Percentiles rank a stretch among this genome's conserved stretches.
These are phyloP conservation scores for Pangasius larnaudii DNA, from an alignment of 2,797 vertebrate genomes.

Conservation along the genomic window DNA sequence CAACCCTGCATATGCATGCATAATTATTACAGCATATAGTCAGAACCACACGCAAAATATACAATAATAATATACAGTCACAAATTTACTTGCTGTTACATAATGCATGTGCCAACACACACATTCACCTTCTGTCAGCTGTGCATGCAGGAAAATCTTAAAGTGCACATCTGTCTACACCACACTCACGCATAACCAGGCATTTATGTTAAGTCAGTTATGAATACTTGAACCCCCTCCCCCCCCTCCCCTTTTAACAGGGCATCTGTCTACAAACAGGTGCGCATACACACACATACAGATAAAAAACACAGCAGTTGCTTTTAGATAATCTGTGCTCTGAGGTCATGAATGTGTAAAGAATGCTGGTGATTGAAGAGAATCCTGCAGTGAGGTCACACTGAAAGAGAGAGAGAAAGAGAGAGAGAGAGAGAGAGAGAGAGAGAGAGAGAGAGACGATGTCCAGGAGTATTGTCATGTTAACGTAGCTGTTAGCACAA, in stretches of 20 bases:
- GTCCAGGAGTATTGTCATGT: conserved; percentile 16
- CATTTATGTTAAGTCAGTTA: background rate
- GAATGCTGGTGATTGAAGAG: conserved; percentile 47
- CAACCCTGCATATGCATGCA: background rate
- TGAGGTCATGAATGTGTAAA: conserved; percentile 65
- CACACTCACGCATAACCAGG: background rate
- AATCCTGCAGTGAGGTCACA: conserved; percentile 51
- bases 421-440: background rate
- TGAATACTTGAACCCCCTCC: background rate
- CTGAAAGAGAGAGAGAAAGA: conserved; percentile 21
- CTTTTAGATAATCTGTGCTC: conserved; percentile 46
- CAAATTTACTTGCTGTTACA: background rate
- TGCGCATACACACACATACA: background rate
- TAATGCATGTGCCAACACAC: background rate
- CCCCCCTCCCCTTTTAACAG: background rate
- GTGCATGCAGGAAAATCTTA: background rate
- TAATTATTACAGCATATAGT: background rate
- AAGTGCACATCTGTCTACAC: conserved; percentile 1
- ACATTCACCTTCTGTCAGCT: background rate
- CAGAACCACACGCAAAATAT: background rate
- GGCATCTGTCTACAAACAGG: background rate
- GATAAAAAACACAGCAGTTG: background rate
- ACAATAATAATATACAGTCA: background rate
- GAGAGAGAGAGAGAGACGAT: background rate
- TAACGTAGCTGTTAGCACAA: conserved; percentile 1